Evolutionary conservation across 1,140 invertebrate genomes (phyloP), one percentile per base, ranked within the genome.

Genomic region (Pectinophora gossypiella): DNA sequence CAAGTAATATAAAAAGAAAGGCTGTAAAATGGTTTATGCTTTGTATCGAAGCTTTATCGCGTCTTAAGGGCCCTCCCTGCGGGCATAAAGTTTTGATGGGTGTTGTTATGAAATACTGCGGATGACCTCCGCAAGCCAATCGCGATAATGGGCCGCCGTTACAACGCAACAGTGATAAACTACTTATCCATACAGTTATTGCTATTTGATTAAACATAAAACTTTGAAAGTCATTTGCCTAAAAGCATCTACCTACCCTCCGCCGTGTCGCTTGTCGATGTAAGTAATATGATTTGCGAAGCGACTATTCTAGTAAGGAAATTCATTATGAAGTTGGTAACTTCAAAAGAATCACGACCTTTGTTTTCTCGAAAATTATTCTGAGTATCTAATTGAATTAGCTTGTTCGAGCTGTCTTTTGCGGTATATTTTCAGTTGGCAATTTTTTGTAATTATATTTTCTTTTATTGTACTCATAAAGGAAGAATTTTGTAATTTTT

Each of bases 71-170:
- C 36, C 10, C 36, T 15, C 10, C 36, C 36, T 15, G 1, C 9
- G 16, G 36, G 36, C 36, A 40, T 40, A 40, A 40, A 40, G 36
- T 40, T 40, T 40, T 40, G 36, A 40, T 40, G 36, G 36, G n/a
- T 18, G 36, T 6, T 5, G 6, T 40, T 40, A 44, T 44, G 42
- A 44, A 20, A 44, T 44, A 44, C 15, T 12, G 42, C 19, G 18
- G 42, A 21, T 44, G 42, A 44, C 42, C 40, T 19, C 19, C 9
- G 1, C 3, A 9, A 44, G 12, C 10, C 42, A 44, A 44, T 44
- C 42, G 19, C 10, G 42, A 19, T 44, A 44, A 44, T 44, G 42
- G 9, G 19, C 42, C 18, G 10, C 36, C 12, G 19, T 44, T 20
- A 44, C 13, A 44, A 44, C 42, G 20, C 20, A 20, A 44, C 19